Conservation (phyloP, 2,797 vertebrate genomes). For the Chaenodraco wilsoni region DNA sequence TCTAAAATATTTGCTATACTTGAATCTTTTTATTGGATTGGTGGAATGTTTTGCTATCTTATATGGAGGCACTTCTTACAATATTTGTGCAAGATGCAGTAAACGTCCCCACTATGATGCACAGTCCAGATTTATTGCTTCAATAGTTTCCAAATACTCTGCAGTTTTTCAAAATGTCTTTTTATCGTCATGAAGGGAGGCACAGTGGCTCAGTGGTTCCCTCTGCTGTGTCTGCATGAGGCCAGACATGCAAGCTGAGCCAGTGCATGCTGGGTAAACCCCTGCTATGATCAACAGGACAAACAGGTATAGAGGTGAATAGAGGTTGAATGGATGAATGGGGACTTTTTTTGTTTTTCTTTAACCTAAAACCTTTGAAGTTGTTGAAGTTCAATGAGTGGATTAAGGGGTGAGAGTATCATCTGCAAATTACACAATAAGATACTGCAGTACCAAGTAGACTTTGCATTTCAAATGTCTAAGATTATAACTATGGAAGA, state of each 20-base stretch:
- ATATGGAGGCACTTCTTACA: conserved; percentile 15
- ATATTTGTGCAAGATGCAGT: conserved; percentile 23
- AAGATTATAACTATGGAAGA: not conserved
- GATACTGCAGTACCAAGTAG: not conserved
- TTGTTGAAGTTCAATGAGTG: not conserved
- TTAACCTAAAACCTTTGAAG: not conserved
- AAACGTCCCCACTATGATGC: conserved; percentile 20
- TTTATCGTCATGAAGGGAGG: conserved; percentile 6
- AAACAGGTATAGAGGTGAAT: not conserved
- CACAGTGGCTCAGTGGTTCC: conserved; percentile 2
- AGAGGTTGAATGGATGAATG: not conserved
- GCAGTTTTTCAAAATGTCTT: conserved; percentile 12
- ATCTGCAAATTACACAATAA: not conserved
- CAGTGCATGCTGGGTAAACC: conserved; percentile 8
- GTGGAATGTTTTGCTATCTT: conserved; percentile 15
- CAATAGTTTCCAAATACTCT: conserved; percentile 25
- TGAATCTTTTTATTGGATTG: not conserved
- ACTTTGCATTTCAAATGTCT: not conserved
- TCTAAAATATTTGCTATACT: not conserved
- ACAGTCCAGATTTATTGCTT: conserved; percentile 23
- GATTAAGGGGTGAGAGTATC: not conserved
- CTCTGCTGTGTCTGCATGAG: not conserved
- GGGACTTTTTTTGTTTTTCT: not conserved
- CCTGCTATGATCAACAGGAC: conserved; percentile 1
- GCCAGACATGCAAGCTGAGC: conserved; percentile 5